Percentiles rank a stretch among this genome's conserved stretches.
Conservation (phyloP, 1,140 invertebrate genomes). For the Mamestra configurata region DNA sequence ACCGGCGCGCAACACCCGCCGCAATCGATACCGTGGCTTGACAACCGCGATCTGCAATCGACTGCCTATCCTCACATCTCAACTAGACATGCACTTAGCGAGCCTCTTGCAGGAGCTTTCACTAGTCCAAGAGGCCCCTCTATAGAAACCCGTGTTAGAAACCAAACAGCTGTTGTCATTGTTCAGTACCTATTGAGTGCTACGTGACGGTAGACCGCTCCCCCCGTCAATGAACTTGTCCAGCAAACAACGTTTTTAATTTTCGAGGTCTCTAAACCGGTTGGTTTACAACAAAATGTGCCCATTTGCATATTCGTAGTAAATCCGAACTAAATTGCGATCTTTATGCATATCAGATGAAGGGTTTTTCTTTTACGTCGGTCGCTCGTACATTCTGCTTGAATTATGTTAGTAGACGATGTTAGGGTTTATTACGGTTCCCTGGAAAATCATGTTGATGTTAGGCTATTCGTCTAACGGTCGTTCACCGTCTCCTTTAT, state of each 20-base stretch:
- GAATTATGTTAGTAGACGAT: slow-evolving; percentile 12
- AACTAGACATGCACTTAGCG: background rate
- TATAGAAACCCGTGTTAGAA: background rate
- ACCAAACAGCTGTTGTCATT: background rate
- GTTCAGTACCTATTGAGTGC: background rate
- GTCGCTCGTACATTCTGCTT: slow-evolving; percentile 17
- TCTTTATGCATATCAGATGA: slow-evolving; percentile 11
- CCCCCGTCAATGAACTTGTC: background rate
- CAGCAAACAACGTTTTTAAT: background rate
- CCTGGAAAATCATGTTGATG: slow-evolving; percentile 27
- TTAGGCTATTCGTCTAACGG: slow-evolving; percentile 41
- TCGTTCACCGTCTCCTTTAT: slow-evolving; percentile 17
- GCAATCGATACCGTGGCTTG: slow-evolving; percentile 76
- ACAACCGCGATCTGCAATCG: slow-evolving; percentile 61
- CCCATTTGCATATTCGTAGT: slow-evolving; percentile 23
- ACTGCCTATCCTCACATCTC: slow-evolving; percentile 39
- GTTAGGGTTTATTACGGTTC: slow-evolving; percentile 36
- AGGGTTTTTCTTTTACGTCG: slow-evolving; percentile 1
- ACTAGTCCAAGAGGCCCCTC: background rate
- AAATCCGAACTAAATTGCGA: slow-evolving; percentile 11
- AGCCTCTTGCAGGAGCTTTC: background rate
- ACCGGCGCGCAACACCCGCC: slow-evolving; percentile 78
- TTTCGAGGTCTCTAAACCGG: background rate
- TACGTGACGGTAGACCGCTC: background rate
- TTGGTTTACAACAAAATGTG: background rate